Conservation (phyloP, 2,113 vertebrate genomes). For the Centrocercus urophasianus region DNA sequence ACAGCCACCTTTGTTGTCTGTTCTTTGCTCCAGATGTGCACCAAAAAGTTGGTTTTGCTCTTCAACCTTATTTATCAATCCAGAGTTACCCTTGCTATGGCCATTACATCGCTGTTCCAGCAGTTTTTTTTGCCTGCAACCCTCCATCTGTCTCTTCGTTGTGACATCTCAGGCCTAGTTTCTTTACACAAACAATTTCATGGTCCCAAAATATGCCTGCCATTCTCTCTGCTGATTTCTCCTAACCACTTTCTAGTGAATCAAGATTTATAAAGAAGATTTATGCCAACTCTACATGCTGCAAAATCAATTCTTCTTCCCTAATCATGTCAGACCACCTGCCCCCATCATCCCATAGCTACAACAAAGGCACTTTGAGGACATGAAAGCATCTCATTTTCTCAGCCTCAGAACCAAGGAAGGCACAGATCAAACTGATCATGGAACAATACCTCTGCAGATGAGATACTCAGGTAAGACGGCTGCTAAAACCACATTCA, state of each 20-base stretch:
- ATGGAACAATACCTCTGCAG: not conserved
- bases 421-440: not conserved
- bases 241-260: not conserved
- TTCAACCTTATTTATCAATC: not conserved
- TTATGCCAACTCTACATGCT: not conserved
- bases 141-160: not conserved
- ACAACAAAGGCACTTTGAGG: not conserved
- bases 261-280: not conserved
- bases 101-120: not conserved
- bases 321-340: not conserved
- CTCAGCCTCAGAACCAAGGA: not conserved
- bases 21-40: not conserved
- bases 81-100: not conserved
- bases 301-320: not conserved
- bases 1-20: not conserved
- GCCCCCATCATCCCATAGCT: not conserved
- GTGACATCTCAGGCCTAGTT: not conserved
- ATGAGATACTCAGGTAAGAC: not conserved
- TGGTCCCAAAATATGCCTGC: rapidly evolving
- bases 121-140: not conserved
- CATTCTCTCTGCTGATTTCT: not conserved
- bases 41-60: not conserved
- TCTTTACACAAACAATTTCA: not conserved
- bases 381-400: not conserved
- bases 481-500: not conserved